Evolutionary conservation across 2,797 vertebrate species (phyloP).

Genomic region (Melopsittacus undulatus): DNA sequence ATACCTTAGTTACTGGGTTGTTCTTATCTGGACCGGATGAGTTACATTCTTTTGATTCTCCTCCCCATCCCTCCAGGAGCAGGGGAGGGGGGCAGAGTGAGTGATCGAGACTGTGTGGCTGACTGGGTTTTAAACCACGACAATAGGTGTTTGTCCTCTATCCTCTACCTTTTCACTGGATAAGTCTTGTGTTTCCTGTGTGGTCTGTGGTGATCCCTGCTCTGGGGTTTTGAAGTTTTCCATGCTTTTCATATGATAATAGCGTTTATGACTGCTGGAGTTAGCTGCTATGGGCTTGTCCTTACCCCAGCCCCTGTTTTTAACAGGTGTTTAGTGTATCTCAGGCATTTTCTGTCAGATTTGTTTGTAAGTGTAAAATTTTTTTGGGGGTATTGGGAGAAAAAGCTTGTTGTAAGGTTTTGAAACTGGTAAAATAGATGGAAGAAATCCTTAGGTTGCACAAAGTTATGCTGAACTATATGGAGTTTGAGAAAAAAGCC

Average conservation of each 20-base stretch:
- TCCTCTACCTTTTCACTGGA: not conserved
- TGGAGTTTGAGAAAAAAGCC: not conserved
- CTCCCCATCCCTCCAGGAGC: no score
- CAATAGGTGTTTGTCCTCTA: not conserved
- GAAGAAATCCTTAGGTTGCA: not conserved
- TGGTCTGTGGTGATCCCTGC: not conserved
- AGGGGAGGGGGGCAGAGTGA: no score
- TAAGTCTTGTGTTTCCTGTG: not conserved
- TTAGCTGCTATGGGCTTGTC: not conserved
- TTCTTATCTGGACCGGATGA: no score
- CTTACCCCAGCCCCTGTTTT: not conserved
- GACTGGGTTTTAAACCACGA: no score
- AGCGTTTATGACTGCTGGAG: not conserved
- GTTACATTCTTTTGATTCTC: no score
- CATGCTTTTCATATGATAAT: not conserved
- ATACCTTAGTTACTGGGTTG: no score
- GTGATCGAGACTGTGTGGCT: no score
- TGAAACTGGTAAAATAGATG: not conserved
- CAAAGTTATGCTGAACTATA: not conserved
- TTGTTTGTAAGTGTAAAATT: not conserved
- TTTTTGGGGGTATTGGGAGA: not conserved
- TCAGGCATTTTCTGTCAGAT: not conserved
- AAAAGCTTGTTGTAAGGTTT: not conserved
- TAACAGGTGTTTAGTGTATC: not conserved
- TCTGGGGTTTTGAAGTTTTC: not conserved